Evolutionary conservation across 2,888 invertebrate genomes (phyloP), one percentile per base, ranked within the genome.

Genomic region (Limnephilus auricula): DNA sequence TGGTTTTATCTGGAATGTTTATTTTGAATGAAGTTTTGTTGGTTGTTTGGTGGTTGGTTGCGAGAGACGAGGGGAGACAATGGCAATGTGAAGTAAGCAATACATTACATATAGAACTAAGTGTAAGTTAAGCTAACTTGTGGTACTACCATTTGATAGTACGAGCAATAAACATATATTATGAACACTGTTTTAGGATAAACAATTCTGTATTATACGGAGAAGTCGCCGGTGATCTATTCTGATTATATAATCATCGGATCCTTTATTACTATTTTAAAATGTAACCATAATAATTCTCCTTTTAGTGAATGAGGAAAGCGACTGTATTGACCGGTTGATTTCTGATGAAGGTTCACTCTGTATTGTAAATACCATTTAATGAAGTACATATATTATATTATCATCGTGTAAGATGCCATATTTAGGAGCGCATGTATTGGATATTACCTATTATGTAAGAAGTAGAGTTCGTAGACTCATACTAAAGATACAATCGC

Each of bases 41-140:
- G 85, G 83, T 78, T 88, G 37, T 79, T 65, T 37, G 91, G 65
- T 83, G 89, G 50, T 78, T 30, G 31, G 86, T 13, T 34, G 50
- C 18, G 65, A 50, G 50, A 30, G 86, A 50, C 86, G 86, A 32
- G 40, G 9, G 40, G 37, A 85, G 37, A 84, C 84, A 90, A 93
- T 83, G 93, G 91, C 93, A 93, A 93, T 93, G 92, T 90, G 92
- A 93, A 91, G 93, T 91, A 93, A 93, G 93, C 93, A 93, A 93
- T 93, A 93, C 90, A 90, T 92, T 92, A 93, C 90, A 89, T 92
- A 92, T 90, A 92, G 45, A 79, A 50, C 86, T 91, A 90, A 82
- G 79, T 50, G 78, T 93, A 93, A 92, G 89, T 90, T 92, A 92
- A 92, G 91, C 40, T 91, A 85, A 89, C 85, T 91, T 91, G 86